Conservation (phyloP, 1,140 invertebrate genomes). For the Trissolcus basalis region DNA sequence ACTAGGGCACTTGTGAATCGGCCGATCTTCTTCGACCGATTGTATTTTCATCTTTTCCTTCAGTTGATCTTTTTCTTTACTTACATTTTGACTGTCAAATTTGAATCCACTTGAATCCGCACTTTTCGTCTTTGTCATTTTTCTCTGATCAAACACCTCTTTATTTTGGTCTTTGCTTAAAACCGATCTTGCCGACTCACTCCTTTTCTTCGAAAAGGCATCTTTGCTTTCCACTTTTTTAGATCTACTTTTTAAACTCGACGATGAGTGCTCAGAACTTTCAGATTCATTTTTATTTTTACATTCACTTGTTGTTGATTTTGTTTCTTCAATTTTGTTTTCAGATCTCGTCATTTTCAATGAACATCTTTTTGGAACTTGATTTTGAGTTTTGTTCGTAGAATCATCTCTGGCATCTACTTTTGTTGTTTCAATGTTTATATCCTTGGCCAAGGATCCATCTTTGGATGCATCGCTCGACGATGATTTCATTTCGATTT, state of each 20-base stretch:
- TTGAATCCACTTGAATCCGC: neutral
- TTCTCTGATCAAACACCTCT: neutral
- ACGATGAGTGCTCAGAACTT: too few relatives aligned
- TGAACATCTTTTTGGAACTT: too few relatives aligned
- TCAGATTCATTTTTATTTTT: too few relatives aligned
- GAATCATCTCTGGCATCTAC: neutral
- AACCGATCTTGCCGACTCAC: conserved; percentile 1
- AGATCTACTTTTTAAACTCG: neutral
- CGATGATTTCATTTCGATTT: conserved; percentile 9
- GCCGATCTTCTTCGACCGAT: conserved; percentile 29
- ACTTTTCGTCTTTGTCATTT: neutral
- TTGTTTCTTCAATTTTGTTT: neutral
- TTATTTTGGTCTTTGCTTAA: neutral
- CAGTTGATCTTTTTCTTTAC: neutral
- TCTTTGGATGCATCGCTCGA: neutral
- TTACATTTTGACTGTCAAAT: too few relatives aligned
- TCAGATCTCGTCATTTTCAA: neutral
- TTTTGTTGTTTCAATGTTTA: neutral
- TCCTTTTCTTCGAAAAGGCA: neutral
- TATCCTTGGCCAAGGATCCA: neutral
- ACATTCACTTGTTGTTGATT: neutral
- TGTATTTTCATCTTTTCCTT: conserved; percentile 10
- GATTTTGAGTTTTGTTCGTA: too few relatives aligned
- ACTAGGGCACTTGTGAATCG: conserved; percentile 35
- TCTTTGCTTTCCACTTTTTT: conserved; percentile 1